Evolutionary conservation across 2,888 invertebrate species (phyloP).

Genomic region (Germaria angustata): DNA sequence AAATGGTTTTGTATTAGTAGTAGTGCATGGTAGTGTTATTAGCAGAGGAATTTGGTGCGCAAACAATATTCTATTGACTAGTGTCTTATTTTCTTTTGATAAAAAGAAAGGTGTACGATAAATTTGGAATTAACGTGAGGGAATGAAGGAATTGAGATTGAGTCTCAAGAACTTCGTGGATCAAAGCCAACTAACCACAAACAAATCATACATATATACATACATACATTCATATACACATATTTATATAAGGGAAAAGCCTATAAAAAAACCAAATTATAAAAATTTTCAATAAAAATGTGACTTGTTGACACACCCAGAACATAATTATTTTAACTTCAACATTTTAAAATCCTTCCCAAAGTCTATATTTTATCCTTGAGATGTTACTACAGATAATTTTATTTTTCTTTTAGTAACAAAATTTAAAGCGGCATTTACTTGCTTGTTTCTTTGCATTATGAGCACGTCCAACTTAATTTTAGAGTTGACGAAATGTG

Average conservation of each 20-base stretch:
- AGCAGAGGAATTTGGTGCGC: conserved; percentile 25
- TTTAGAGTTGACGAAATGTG: conserved; percentile 67
- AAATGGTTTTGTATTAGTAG: neutral
- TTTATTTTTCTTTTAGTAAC: neutral
- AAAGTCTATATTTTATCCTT: conserved; percentile 7
- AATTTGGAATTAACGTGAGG: neutral
- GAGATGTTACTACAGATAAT: neutral
- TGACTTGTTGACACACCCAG: conserved; percentile 44
- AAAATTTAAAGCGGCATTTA: conserved; percentile 4
- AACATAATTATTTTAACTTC: conserved; percentile 2
- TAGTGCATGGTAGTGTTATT: neutral
- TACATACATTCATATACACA: neutral
- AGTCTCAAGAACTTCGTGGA: conserved; percentile 19
- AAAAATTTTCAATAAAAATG: neutral
- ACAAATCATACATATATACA: neutral
- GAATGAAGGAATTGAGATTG: conserved; percentile 7
- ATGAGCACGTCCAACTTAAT: neutral
- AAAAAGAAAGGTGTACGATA: conserved; percentile 38
- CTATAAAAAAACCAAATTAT: no score
- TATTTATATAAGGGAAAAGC: neutral
- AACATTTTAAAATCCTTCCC: conserved; percentile 10
- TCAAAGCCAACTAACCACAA: conserved; percentile 23
- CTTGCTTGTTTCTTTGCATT: neutral
- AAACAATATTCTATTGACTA: conserved; percentile 47
- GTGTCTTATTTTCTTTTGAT: conserved; percentile 20